Percentiles rank a stretch among this genome's conserved stretches.
Conservation (phyloP, 2,797 vertebrate genomes). For the Astyanax mexicanus region DNA sequence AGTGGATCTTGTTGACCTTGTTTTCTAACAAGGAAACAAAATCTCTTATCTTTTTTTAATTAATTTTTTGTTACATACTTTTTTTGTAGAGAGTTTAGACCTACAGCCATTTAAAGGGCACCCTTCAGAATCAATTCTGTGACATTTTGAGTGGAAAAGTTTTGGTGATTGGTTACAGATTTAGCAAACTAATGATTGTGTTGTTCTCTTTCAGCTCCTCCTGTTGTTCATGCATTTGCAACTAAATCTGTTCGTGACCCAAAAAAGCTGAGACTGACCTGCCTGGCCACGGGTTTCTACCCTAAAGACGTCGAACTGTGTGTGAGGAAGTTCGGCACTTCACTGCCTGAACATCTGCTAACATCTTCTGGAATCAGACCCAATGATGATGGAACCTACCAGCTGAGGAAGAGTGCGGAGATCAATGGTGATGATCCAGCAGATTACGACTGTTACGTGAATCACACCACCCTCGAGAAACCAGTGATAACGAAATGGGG, state of each 20-base stretch:
- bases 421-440: constrained; percentile 36
- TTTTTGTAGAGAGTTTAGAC: too few relatives aligned
- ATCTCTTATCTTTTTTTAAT: too few relatives aligned
- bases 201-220: too few relatives aligned
- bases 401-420: constrained; percentile 29
- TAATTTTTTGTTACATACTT: too few relatives aligned
- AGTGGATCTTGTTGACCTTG: too few relatives aligned
- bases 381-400: constrained; percentile 53
- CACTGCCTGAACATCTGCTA: constrained; percentile 1
- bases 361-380: constrained; percentile 1
- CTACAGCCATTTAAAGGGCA: too few relatives aligned
- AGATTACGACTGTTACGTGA: constrained; percentile 56
- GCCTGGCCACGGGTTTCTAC: constrained; percentile 72
- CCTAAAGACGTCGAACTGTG: constrained; percentile 50
- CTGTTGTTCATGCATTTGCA: neutral
- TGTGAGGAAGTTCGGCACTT: constrained; percentile 13
- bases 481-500: fast-evolving
- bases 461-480: fast-evolving
- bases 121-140: too few relatives aligned
- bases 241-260: fast-evolving
- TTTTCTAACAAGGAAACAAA: too few relatives aligned
- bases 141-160: too few relatives aligned
- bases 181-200: too few relatives aligned
- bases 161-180: too few relatives aligned
- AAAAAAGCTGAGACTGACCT: constrained; percentile 44